phyloP scores from a whole-genome alignment of 2,797 vertebrate genomes.

The Chelonia mydas region DNA sequence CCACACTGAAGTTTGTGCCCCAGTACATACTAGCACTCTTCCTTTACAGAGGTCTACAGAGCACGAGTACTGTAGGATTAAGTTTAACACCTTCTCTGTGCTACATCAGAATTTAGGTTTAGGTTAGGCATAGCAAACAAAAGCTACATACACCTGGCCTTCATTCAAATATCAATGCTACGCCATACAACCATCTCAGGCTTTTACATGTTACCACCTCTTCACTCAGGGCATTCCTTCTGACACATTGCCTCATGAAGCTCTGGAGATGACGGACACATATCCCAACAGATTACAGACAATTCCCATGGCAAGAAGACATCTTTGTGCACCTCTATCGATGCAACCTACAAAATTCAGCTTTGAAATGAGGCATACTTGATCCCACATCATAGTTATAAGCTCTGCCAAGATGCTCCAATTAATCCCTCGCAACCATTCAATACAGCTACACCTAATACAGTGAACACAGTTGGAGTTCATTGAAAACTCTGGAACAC shows the following conservation, averaged over 20 bases:
- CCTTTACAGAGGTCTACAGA: not conserved
- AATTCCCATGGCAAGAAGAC: not conserved
- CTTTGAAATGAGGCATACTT: not conserved
- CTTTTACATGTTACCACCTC: fast-evolving
- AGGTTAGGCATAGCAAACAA: not conserved
- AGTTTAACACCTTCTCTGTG: fast-evolving
- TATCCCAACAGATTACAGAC: fast-evolving
- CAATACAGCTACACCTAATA: not conserved
- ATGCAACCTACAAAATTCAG: fast-evolving
- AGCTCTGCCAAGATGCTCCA: not conserved
- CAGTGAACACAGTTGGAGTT: not conserved
- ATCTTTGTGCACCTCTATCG: not conserved
- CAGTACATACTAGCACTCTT: not conserved
- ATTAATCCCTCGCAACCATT: fast-evolving
- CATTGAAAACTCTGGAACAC: not conserved
- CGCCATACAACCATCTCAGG: fast-evolving
- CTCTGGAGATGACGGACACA: fast-evolving
- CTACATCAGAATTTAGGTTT: not conserved
- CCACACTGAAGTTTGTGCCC: fast-evolving
- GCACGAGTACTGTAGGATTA: fast-evolving
- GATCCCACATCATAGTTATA: fast-evolving
- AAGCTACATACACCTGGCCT: too few species aligned
- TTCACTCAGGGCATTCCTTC: not conserved
- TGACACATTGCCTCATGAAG: fast-evolving
- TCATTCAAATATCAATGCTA: fast-evolving